A percentile compares a stretch with the other conserved stretches of the same genome.
phyloP scores from a whole-genome alignment of 1,140 invertebrate genomes.

The Archegozetes longisetosus region DNA sequence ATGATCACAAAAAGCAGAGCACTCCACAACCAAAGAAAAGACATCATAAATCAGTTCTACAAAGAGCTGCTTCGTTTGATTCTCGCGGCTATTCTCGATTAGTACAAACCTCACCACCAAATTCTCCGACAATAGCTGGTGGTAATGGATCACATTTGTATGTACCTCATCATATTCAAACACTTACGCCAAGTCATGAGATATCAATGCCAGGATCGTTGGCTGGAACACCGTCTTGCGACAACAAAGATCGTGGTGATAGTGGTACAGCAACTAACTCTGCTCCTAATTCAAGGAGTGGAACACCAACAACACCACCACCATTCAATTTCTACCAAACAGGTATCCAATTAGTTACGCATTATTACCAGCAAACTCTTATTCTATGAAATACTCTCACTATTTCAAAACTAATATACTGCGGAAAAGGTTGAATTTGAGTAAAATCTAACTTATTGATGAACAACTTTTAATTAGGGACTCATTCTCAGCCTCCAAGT shows the following conservation, averaged over 20 bases:
- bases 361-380: too few species aligned
- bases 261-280: background rate
- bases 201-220: background rate
- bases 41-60: background rate
- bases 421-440: too few species aligned
- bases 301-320: background rate
- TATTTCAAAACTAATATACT: too few species aligned
- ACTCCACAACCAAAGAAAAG: conserved; percentile 3
- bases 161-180: background rate
- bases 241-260: conserved; percentile 6
- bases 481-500: background rate
- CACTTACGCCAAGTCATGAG: background rate
- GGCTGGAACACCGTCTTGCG: background rate
- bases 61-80: conserved; percentile 17
- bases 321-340: background rate
- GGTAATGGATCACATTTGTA: background rate
- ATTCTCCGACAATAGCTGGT: conserved; percentile 3
- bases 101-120: conserved; percentile 11
- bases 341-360: background rate
- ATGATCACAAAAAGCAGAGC: background rate
- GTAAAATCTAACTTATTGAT: too few species aligned
- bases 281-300: background rate
- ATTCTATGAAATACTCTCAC: too few species aligned
- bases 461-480: too few species aligned
- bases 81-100: conserved; percentile 15